Base-by-base conservation (phyloP, 64 coral and sea anemone species). In the Montipora sp. region DNA sequence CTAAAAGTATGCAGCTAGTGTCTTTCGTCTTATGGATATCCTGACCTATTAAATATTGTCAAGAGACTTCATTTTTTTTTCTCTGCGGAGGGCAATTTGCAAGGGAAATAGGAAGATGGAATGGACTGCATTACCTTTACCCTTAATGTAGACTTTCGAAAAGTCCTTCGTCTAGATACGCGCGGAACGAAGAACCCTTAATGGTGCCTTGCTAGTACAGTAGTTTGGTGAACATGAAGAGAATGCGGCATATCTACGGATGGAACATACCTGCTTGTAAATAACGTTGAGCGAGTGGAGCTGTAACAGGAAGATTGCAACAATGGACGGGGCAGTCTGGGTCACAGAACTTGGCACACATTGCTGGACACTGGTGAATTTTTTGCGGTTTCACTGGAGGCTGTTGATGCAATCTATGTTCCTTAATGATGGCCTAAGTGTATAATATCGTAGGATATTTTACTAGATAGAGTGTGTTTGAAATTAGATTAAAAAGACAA, bases 251-350 rank as follows among this genome's bases (percentile, higher is more conserved):
- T 23, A 79, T 51, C 2, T 69, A 58, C n/a, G 60, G 75, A 53
- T 82, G 80, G 16, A 78, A 51, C 7, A 45, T 57, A 36, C 70
- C 68, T 20, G 19, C n/a, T 16, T 16, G 49, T 76, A 18, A 43
- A 19, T 57, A 60, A 79, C 59, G 48, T 5, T 36, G 21, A 73
- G 46, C 69, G 0, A 36, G 22, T 3, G 13, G 77, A 20, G 50
- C 76, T 3, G 23, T 4, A 66, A 51, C 51, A 15, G 67, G 3
- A 18, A 70, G 45, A 43, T 79, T 74, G 24, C 91, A 93, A 14
- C 91, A 93, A 51, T 63, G 84, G 5, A 88, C 23, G 20, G 91
- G 91, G 12, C 91, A 93, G n/a, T 79, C 76, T 73, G 83, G 71
- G 44, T 23, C 59, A 57, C 91, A 93, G 8, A 51, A n/a, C 10